Base-by-base conservation (phyloP, 2,888 invertebrate genomes). In the Andrena trimmerana region DNA sequence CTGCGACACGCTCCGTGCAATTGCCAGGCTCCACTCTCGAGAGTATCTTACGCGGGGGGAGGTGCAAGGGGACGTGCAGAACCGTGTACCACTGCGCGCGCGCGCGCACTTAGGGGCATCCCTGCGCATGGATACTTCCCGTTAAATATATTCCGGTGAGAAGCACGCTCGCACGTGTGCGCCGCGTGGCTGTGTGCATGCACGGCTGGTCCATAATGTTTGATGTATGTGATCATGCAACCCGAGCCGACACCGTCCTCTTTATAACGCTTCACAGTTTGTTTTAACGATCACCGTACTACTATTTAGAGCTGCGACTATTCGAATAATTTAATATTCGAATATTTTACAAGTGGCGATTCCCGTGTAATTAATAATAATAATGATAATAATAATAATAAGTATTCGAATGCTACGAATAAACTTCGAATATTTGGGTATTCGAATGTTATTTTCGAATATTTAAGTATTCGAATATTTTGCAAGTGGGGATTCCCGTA, bases 51-150 rank as follows among this genome's bases (percentile, higher is more conserved):
- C 50, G 20, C 62, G 62, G 20, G 29, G 54, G 70, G n/a, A 6
- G 24, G 7, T 16, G 42, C 42, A 27, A 65, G 69, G 69, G 27
- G 74, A 83, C 69, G 59, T 59, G 33, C 50, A 36, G 67, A 3
- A 20, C 50, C 42, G 36, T 59, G 31, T 42, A 31, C 31, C 7
- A 57, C 27, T 66, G 74, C 71, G 75, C 84, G 71, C 62, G 16
- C 62, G 78, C 73, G 70, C 54, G 52, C 27, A 29, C 27, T 33
- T 20, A 48, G 5, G 52, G 10, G 42, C 24, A 54, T 8, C 36
- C 29, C 29, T 29, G 85, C 85, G 84, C 85, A 84, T 85, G 77
- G 57, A 50, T 60, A 77, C 20, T 77, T 33, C 36, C n/a, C 8
- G 29, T 54, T 42, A 52, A 16, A 72, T 81, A 69, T 76, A 81